Evolutionary conservation across 1,140 invertebrate species (phyloP).

Genomic region (Tetramorium alpestre): DNA sequence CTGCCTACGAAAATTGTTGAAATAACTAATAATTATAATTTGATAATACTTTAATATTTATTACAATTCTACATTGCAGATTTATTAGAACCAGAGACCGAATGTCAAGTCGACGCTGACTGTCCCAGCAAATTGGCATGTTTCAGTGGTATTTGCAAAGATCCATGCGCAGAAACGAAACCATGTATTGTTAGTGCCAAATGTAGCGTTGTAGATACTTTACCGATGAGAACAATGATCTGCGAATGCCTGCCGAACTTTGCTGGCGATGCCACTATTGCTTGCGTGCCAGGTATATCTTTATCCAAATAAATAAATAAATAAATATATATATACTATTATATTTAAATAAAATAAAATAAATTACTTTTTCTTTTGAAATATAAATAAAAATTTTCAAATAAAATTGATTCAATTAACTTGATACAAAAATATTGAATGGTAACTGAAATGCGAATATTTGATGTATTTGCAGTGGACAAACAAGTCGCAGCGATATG

Average conservation of each 20-base stretch:
- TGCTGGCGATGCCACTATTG: slow-evolving; percentile 93
- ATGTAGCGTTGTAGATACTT: slow-evolving; percentile 93
- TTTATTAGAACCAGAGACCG: slow-evolving; percentile 86
- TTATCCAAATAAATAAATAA: not conserved
- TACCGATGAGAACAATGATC: slow-evolving; percentile 94
- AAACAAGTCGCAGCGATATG: slow-evolving; percentile 88
- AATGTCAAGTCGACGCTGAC: slow-evolving; percentile 93
- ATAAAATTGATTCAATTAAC: not conserved
- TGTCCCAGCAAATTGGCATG: slow-evolving; percentile 94
- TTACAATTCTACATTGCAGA: slow-evolving; percentile 77
- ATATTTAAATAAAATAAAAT: not conserved
- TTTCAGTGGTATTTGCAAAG: slow-evolving; percentile 92
- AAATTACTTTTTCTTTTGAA: not conserved
- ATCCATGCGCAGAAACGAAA: slow-evolving; percentile 92
- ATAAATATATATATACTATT: not conserved
- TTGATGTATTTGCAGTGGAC: slow-evolving; percentile 73
- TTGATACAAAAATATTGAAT: not conserved
- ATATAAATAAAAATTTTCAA: not conserved
- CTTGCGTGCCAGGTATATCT: slow-evolving; percentile 91
- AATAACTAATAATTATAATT: not conserved
- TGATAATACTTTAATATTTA: not conserved
- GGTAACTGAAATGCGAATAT: slow-evolving; percentile 13
- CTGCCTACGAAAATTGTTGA: not conserved
- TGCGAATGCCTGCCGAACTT: slow-evolving; percentile 93
- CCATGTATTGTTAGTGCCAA: slow-evolving; percentile 93